Evolutionary conservation across 2,797 vertebrate genomes (phyloP).

Genomic region (Perodicticus potto): DNA sequence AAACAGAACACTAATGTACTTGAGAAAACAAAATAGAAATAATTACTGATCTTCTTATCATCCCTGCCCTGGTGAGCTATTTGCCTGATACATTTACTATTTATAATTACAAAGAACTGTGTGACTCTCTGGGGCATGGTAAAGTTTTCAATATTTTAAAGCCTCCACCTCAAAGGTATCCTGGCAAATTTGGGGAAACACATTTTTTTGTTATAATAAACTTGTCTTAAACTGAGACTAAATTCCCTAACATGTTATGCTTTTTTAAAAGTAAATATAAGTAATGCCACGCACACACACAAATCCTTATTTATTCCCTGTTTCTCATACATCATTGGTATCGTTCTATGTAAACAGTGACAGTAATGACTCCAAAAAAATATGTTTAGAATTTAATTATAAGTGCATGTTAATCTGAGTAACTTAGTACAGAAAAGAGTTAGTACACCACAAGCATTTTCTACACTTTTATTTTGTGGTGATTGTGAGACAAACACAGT

Average conservation of each 20-base stretch:
- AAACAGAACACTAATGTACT: background rate
- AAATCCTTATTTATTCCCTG: slow-evolving; percentile 78
- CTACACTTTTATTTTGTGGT: slow-evolving; percentile 85
- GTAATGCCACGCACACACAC: slow-evolving; percentile 64
- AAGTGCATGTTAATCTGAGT: slow-evolving; percentile 76
- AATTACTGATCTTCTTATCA: background rate
- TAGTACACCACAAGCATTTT: slow-evolving; percentile 84
- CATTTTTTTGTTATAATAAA: slow-evolving; percentile 33
- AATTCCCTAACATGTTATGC: slow-evolving; percentile 41
- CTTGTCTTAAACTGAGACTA: slow-evolving; percentile 42
- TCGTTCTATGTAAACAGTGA: slow-evolving; percentile 75
- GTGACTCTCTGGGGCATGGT: background rate
- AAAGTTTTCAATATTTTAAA: background rate
- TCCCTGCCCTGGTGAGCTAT: background rate
- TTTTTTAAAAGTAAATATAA: slow-evolving; percentile 68
- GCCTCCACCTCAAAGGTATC: background rate
- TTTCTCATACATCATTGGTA: slow-evolving; percentile 61
- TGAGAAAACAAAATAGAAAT: background rate
- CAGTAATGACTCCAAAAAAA: slow-evolving; percentile 71
- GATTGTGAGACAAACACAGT: slow-evolving; percentile 79
- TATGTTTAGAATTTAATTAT: slow-evolving; percentile 69
- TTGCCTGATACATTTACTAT: background rate
- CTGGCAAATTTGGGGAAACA: background rate
- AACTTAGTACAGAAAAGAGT: slow-evolving; percentile 81
- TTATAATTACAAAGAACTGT: background rate